These are phyloP conservation scores for Gryllus bimaculatus DNA, from an alignment of 1,140 invertebrate genomes.

Conservation along the genomic window DNA sequence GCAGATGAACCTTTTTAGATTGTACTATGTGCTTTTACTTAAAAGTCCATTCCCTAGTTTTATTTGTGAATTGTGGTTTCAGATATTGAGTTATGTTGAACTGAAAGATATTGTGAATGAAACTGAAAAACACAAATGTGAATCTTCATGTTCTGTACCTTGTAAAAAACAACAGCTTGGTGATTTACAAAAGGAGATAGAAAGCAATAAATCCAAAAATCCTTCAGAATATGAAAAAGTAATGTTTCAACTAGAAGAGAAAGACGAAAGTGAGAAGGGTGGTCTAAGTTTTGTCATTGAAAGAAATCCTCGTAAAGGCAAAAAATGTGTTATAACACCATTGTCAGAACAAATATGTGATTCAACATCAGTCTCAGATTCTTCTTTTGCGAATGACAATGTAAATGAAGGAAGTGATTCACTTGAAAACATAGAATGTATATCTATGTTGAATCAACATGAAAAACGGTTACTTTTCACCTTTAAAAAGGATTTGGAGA, in stretches of 20 bases:
- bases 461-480: background rate
- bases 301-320: background rate
- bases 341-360: background rate
- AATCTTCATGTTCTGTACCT: no score
- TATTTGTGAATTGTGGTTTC: no score
- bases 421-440: background rate
- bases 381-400: background rate
- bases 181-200: no score
- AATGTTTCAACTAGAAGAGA: background rate
- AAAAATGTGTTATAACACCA: background rate
- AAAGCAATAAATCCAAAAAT: no score
- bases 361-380: background rate
- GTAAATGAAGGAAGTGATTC: background rate
- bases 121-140: no score
- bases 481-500: background rate
- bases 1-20: no score
- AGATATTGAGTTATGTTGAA: background rate
- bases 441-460: background rate
- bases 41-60: no score
- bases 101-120: background rate
- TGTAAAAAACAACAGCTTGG: no score
- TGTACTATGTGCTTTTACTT: no score
- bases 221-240: background rate
- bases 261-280: background rate
- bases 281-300: background rate